Base-by-base conservation (phyloP, 2,797 vertebrate species). In the Acipenser oxyrinchus region DNA sequence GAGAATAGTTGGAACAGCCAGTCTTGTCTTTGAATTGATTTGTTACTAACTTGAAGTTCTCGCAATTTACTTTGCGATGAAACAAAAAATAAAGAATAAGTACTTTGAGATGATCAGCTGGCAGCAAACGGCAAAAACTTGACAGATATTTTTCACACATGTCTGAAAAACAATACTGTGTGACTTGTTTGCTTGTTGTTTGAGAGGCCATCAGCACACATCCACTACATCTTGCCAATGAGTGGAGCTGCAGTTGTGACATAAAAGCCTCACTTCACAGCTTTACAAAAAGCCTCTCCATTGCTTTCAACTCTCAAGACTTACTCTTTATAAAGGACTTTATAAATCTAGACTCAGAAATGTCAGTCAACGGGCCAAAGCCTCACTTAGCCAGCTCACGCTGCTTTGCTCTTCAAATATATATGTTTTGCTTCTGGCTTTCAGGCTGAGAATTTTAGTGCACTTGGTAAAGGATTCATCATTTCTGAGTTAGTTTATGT, bases 11-110 rank as follows among this genome's bases (percentile, higher is more conserved):
- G 52, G 57, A 66, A 58, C 55, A 48, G 48, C 59, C 59, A 51
- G 60, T 51, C 64, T 68, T 65, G 51, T 53, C 60, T 67, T 11
- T 49, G 58, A 66, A 71, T 68, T 71, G 71, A 68, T 73, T 63
- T 60, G 62, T 53, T 66, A 51, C 60, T 65, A 12, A 13, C 51
- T 63, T 7, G 61, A 18, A 58, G 61, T 51, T 51, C 51, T 66
- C 15, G 13, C 15, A 57, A 59, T 65, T 68, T 49, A 60, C 15
- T 10, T 23, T 58, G 48, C 49, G 10, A 65, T 64, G 68, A 67
- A 12, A 55, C 52, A 4, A 55, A 9, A 9, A 10, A 6, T 65
- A 62, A 62, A 57, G 12, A 64, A 57, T 23, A 48, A 48, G 52
- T 15, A 18, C 67, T 63, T 63, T 49, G 51, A 51, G 59, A 59